Base-by-base conservation (phyloP, 1,140 invertebrate genomes). In the Centruroides vittatus region DNA sequence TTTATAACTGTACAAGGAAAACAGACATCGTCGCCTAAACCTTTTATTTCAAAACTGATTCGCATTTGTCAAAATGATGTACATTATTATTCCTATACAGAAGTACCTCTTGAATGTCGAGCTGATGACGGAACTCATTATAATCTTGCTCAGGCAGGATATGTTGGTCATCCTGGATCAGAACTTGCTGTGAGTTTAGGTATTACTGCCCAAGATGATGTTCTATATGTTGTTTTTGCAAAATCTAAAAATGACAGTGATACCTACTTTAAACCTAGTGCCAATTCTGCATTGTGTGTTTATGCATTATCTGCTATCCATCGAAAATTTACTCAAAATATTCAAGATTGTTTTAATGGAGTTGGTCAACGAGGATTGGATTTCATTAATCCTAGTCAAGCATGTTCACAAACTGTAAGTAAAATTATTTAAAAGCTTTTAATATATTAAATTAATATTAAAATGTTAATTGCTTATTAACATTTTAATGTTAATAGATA, bases 61-160 rank as follows among this genome's bases (percentile, higher is more conserved):
- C 80, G 95, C 23, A 87, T 99, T 12, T 98, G 95, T 41, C 91
- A 96, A 68, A 88, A 94, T 70, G 96, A 98, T 73, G 82, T 87
- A 63, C 86, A 93, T 71, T 98, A 94, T 76, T 95, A 95, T 74
- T 98, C 94, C 0, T 98, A 98, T 74, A 95, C 91, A 6, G 95
- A 98, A 77, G 93, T 98, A 65, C 93, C 93, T 3, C 86, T 98
- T 67, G 86, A 94, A 63, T 99, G 96, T 74, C 87, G 84, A 34
- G 80, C 80, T 67, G 79, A 82, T 67, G 79, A 81, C 51, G 85
- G 84, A 41, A 84, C 83, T 3, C 69, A 75, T 49, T 97, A 94
- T 71, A 96, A 96, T 74, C 76, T 98, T 5, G 86, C 93, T 6
- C 91, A 96, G 73, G 91, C 94, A 0, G 93, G 90, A 0, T 94